phyloP scores from a whole-genome alignment of 1,140 invertebrate genomes.

The Bombus pascuorum region DNA sequence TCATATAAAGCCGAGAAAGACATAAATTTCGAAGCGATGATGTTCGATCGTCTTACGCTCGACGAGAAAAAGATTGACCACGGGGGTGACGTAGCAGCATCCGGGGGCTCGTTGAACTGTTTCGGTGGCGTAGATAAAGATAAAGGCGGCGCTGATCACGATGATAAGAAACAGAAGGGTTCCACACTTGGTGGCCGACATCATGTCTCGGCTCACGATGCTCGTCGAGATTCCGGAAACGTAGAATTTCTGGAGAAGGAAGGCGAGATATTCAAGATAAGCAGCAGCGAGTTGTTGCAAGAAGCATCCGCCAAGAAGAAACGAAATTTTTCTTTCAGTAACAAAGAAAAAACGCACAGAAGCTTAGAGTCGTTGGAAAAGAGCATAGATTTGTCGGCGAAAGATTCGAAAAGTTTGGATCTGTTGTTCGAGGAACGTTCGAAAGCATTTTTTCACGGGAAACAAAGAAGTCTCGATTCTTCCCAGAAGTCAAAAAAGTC shows the following conservation, averaged over 20 bases:
- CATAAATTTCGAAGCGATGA: constrained; percentile 65
- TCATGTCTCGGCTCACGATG: constrained; percentile 29
- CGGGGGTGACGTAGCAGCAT: constrained; percentile 11
- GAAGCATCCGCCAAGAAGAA: constrained; percentile 41
- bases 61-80: constrained; percentile 30
- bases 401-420: constrained; percentile 70
- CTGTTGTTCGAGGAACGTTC: constrained; percentile 60
- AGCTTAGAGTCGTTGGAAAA: constrained; percentile 72
- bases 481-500: constrained; percentile 65
- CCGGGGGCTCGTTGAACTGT: constrained; percentile 64
- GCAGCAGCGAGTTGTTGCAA: constrained; percentile 65
- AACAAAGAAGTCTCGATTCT: constrained; percentile 69
- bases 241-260: constrained; percentile 71
- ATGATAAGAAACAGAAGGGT: constrained; percentile 25
- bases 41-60: constrained; percentile 46
- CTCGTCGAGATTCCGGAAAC: constrained; percentile 61
- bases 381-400: constrained; percentile 48
- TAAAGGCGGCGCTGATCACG: constrained; percentile 34
- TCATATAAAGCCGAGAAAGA: constrained; percentile 76
- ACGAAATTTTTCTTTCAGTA: constrained; percentile 66
- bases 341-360: constrained; percentile 65
- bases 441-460: constrained; percentile 60
- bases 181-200: constrained; percentile 1
- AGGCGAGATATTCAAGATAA: constrained; percentile 73
- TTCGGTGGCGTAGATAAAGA: constrained; percentile 60